A percentile compares a stretch with the other conserved stretches of the same genome.
These are phyloP conservation scores for Monarcha castaneiventris DNA, from an alignment of 2,113 vertebrate genomes.

Conservation along the genomic window DNA sequence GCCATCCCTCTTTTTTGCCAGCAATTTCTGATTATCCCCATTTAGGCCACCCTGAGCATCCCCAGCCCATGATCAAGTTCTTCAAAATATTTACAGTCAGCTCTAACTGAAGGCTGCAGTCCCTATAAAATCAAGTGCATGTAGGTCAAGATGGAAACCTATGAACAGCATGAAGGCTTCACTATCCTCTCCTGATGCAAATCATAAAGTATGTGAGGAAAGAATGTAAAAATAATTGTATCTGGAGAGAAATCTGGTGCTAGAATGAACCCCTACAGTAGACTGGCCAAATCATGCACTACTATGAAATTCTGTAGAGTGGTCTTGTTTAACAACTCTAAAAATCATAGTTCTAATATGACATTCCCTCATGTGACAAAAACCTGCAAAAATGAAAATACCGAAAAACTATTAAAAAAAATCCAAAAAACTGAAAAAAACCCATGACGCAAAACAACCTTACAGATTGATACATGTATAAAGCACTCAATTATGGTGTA, in stretches of 20 bases:
- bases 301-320: background rate
- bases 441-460: background rate
- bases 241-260: background rate
- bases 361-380: background rate
- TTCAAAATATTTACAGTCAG: background rate
- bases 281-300: background rate
- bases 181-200: background rate
- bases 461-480: background rate
- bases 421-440: background rate
- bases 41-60: background rate
- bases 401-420: background rate
- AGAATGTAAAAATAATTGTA: background rate
- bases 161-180: background rate
- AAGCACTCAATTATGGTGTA: background rate
- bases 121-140: background rate
- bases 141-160: background rate
- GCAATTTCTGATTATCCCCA: background rate
- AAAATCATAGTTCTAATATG: background rate
- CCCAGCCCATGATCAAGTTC: background rate
- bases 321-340: background rate
- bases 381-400: background rate
- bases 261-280: background rate
- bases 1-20: background rate
- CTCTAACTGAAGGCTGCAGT: background rate
- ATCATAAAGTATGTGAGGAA: background rate